Percentiles rank a stretch among this genome's conserved stretches.
Conservation (phyloP, 30 jellyfish, hydroid and myxozoan species). For the Haliclystus octoradiatus region DNA sequence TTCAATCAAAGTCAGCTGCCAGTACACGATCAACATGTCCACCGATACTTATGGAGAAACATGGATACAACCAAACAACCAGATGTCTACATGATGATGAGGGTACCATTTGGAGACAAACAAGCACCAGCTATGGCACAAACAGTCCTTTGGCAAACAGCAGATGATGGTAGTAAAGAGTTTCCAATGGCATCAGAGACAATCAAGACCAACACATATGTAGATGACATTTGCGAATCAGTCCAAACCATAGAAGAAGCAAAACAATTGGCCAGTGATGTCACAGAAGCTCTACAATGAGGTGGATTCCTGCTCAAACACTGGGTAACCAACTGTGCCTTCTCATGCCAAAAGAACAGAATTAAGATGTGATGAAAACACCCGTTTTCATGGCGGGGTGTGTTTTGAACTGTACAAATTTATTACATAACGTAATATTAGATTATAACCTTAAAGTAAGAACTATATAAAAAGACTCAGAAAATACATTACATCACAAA, state of each 20-base stretch:
- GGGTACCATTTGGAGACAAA: slow-evolving; percentile 36
- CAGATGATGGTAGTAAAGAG: slow-evolving; percentile 22
- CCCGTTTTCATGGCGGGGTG: too few species aligned
- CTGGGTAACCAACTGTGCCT: slow-evolving; percentile 43
- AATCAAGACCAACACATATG: slow-evolving; percentile 29
- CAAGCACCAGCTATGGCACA: slow-evolving; percentile 59
- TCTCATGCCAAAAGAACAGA: too few species aligned
- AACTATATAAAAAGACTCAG: too few species aligned
- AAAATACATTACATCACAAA: too few species aligned
- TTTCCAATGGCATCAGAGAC: slow-evolving; percentile 34
- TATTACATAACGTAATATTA: too few species aligned
- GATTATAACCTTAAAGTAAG: too few species aligned
- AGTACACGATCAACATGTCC: slow-evolving; percentile 47
- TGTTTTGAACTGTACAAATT: too few species aligned
- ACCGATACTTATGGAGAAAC: slow-evolving; percentile 44
- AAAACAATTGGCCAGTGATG: slow-evolving; percentile 25
- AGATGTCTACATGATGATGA: slow-evolving; percentile 24
- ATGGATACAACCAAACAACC: slow-evolving; percentile 24
- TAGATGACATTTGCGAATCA: slow-evolving; percentile 57
- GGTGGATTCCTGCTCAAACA: slow-evolving; percentile 52
- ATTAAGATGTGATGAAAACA: too few species aligned
- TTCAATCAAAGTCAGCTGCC: slow-evolving; percentile 32
- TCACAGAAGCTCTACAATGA: slow-evolving; percentile 18
- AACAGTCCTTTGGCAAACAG: slow-evolving; percentile 29
- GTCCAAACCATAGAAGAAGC: slow-evolving; percentile 40